Evolutionary conservation across 1,140 invertebrate species (phyloP), one percentile per base, ranked within the genome.

Genomic region (Drosophila simulans): DNA sequence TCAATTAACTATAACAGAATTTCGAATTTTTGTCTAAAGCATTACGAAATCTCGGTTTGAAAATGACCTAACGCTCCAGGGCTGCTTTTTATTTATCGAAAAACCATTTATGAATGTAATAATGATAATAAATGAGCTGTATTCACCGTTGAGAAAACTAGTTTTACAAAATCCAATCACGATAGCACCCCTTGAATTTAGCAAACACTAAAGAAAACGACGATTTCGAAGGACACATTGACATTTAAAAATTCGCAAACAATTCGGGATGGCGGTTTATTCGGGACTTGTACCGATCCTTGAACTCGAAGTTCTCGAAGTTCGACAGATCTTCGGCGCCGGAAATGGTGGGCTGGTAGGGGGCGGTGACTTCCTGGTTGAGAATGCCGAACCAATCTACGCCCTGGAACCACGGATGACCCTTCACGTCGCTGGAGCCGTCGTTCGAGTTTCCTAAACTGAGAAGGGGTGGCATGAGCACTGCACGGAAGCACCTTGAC

Each of bases 371-470:
- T 91, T 96, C 95, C 85, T 96, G 95, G 88, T 98, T 95, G 59
- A 97, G 96, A 64, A 99, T 95, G 15, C 95, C 94, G 53, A 96
- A 95, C 97, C 97, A 99, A 81, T 98, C 95, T n/a, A 95, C 95
- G 1, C 94, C 94, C 20, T 94, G 93, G 83, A 98, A 98, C 95
- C 95, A 95, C 31, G 71, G 85, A 66, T 96, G 95, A 13, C 78
- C 92, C 86, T 96, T 96, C 11, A 95, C 94, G 65, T 96, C 95
- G 72, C 92, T 66, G 0, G 93, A 93, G 12, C 97, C 97, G 49
- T 96, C 95, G 84, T 95, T 96, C 74, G 98, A 93, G 80, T 97
- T 98, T 42, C 98, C 98, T 89, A 94, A 97, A 56, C 88, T 91
- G 35, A 69, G 54, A 27, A 31, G 25, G 20, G 17, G 17, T 17